Evolutionary conservation across 2,797 vertebrate genomes (phyloP), one percentile per base, ranked within the genome.

Genomic region (Falco concolor): DNA sequence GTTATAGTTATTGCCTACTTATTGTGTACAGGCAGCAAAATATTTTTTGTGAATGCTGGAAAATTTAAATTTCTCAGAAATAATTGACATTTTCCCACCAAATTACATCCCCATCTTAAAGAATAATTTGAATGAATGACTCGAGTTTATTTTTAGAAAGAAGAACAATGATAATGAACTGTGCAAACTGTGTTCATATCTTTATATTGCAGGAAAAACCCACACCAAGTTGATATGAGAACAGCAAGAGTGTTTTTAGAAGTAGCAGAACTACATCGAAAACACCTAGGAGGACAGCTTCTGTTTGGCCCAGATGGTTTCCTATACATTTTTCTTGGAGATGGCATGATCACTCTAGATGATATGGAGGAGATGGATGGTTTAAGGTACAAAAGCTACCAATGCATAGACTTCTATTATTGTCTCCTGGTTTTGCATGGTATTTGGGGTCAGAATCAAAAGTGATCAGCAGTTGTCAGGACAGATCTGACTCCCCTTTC

Each of bases 341-440:
- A 99, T 74, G 99, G 99, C 82, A 99, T 99, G 99, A 99, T 99
- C 98, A 99, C 99, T 7, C 97, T 99, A 93, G 99, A 99, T 52
- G 99, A 99, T 94, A 99, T 99, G 99, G 99, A 99, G 93, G 99
- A 99, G 96, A 99, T 99, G 99, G 99, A 99, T 40, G 99, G 99
- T 64, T 98, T 99, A 94, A 99, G 99, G 99, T 99, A 98, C 97
- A 98, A 65, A 90, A 84, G 28, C 63, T 80, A 75, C n/a, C 56
- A 60, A 4, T 50, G 49, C 25, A 27, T 16, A 76, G 32, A 22
- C 23, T 74, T 38, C 30, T 93, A 3, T 36, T 79, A 49, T 59
- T 69, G 53, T 52, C 36, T 88, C 60, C 38, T 49, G 47, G 8
- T 36, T 77, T 85, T 65, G 25, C 23, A 52, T 23, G 38, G 19